Conservation (phyloP, 2,797 vertebrate genomes). For the Acanthurus leucopareius region DNA sequence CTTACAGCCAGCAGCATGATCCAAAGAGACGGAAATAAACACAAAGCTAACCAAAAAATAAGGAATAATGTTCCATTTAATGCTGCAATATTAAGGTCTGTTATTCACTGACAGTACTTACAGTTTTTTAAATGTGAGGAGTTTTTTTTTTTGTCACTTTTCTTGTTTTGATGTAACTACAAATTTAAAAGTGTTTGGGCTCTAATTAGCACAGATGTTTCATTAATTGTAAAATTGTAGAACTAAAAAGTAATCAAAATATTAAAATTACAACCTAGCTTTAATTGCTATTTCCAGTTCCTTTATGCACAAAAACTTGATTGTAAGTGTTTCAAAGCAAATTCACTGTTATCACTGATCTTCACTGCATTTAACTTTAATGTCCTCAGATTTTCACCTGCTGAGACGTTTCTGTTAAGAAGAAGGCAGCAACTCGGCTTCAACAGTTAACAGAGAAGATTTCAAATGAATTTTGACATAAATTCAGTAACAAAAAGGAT, state of each 20-base stretch:
- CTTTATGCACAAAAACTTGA: neutral
- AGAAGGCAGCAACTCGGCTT: too few species aligned
- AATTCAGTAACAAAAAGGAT: neutral
- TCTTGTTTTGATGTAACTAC: neutral
- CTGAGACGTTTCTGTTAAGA: neutral
- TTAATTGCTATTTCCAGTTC: neutral
- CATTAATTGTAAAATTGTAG: neutral
- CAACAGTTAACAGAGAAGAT: neutral
- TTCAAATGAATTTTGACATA: neutral
- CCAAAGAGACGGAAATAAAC: conserved; percentile 33
- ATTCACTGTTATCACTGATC: neutral
- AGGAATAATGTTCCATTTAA: conserved; percentile 7
- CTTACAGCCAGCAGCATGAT: conserved; percentile 11
- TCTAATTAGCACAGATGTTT: neutral
- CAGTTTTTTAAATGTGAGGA: neutral
- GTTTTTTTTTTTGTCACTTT: neutral
- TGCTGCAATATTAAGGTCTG: neutral
- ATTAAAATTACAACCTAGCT: neutral
- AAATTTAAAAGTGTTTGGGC: conserved; percentile 1
- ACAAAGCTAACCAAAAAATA: conserved; percentile 10
- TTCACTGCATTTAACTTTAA: neutral
- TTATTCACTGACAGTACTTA: conserved; percentile 10
- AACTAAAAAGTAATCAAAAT: neutral
- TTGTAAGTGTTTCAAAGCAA: neutral
- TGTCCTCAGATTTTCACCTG: neutral